phyloP scores from a whole-genome alignment of 2,888 invertebrate species.

The Rotaria macrura region DNA sequence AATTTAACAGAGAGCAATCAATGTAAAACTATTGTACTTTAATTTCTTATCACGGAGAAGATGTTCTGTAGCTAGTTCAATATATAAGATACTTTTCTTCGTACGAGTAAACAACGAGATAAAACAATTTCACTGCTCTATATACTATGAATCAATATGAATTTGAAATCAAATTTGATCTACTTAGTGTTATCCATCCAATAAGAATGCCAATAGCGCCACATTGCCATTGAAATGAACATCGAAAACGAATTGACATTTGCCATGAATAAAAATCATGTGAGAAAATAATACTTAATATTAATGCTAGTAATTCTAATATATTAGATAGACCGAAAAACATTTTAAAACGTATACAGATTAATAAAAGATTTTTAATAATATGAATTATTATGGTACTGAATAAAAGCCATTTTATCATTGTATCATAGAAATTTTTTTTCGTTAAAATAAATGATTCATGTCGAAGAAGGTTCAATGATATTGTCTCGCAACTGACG shows the following conservation, averaged over 20 bases:
- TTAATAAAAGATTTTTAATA: background rate
- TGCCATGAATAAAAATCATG: constrained; percentile 10
- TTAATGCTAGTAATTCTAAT: background rate
- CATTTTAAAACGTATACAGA: background rate
- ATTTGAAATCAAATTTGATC: no score
- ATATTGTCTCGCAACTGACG: background rate
- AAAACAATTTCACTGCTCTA: no score
- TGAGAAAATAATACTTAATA: background rate
- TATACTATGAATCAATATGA: no score
- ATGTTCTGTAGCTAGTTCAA: no score
- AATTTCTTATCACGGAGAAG: no score
- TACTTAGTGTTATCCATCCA: constrained; percentile 4
- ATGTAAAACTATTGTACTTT: no score
- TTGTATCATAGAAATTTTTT: background rate
- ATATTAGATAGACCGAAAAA: background rate
- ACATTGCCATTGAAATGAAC: constrained; percentile 18
- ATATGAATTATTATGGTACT: background rate
- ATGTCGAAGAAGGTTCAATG: background rate
- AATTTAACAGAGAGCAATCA: no score
- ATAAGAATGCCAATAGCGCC: background rate
- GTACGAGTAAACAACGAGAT: no score
- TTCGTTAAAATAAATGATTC: background rate
- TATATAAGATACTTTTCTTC: no score
- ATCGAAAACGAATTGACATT: constrained; percentile 1
- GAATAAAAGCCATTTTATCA: background rate